Conservation (phyloP, 2,113 vertebrate species). For the Nansenia antarctica region DNA sequence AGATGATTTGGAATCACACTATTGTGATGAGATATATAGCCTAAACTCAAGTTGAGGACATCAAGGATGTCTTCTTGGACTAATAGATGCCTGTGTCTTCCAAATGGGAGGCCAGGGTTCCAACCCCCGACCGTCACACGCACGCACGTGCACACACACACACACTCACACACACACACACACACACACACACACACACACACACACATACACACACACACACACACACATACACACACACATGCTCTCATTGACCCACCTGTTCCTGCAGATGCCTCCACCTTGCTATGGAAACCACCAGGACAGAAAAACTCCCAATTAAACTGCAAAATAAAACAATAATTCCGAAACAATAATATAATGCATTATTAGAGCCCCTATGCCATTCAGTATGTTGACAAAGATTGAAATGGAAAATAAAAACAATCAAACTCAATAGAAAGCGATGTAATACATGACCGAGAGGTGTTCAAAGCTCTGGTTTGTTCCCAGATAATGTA, state of each 20-base stretch:
- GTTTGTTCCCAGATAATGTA: no score
- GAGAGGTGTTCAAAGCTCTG: not conserved
- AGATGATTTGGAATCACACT: no score
- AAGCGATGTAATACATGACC: not conserved
- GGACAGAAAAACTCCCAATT: constrained; percentile 73
- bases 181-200: not conserved
- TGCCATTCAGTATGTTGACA: not conserved
- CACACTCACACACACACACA: not conserved
- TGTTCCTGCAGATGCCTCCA: constrained; percentile 66
- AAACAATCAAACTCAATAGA: not conserved
- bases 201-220: not conserved
- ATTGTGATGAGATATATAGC: no score
- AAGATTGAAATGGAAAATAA: not conserved
- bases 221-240: not conserved
- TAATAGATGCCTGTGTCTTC: no score
- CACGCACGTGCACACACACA: no score
- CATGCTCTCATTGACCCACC: constrained; percentile 42
- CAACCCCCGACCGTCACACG: no score
- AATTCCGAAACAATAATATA: not conserved
- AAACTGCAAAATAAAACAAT: constrained; percentile 58
- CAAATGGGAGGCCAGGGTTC: no score
- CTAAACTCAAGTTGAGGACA: no score
- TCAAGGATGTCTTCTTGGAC: no score
- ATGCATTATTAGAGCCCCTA: not conserved
- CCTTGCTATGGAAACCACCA: constrained; percentile 67